A percentile compares a stretch with the other conserved stretches of the same genome.
Evolutionary conservation across 2,113 vertebrate genomes (phyloP).

Genomic region (Lepisosteus oculatus): DNA sequence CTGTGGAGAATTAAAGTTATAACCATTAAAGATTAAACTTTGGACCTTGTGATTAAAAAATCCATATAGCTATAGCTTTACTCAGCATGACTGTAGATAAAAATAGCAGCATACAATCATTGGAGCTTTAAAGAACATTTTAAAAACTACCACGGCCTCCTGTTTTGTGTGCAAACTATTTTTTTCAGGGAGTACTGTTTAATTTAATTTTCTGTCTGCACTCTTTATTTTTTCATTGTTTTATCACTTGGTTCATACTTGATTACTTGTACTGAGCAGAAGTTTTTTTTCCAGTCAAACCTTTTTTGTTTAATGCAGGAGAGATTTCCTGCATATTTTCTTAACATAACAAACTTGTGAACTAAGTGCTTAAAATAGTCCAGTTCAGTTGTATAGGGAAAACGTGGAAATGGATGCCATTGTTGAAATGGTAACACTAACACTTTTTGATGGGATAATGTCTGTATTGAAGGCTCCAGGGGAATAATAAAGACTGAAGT

Average conservation of each 20-base stretch:
- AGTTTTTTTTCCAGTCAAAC: conserved; percentile 59
- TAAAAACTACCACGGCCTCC: conserved; percentile 68
- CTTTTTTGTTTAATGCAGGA: conserved; percentile 62
- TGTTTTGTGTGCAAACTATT: conserved; percentile 69
- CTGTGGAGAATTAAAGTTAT: conserved; percentile 73
- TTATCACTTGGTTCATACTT: conserved; percentile 46
- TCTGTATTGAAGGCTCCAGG: conserved; percentile 56
- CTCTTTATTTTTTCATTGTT: conserved; percentile 65
- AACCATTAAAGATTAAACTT: conserved; percentile 64
- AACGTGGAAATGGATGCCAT: conserved; percentile 15
- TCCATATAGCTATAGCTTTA: conserved; percentile 81
- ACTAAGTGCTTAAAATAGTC: conserved; percentile 71
- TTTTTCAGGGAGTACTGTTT: conserved; percentile 79
- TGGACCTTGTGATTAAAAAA: conserved; percentile 66
- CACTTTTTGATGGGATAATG: conserved; percentile 45
- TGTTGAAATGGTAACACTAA: conserved; percentile 36
- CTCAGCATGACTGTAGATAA: conserved; percentile 78
- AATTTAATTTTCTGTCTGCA: conserved; percentile 76
- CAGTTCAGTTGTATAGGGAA: conserved; percentile 40
- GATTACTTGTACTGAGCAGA: conserved; percentile 71
- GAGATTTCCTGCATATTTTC: conserved; percentile 62
- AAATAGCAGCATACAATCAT: conserved; percentile 76
- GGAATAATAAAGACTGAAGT: conserved; percentile 64
- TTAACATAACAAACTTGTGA: conserved; percentile 84
- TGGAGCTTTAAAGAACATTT: conserved; percentile 78